These are phyloP conservation scores for Oncorhynchus masou DNA, from an alignment of 2,113 vertebrate species.

Conservation along the genomic window DNA sequence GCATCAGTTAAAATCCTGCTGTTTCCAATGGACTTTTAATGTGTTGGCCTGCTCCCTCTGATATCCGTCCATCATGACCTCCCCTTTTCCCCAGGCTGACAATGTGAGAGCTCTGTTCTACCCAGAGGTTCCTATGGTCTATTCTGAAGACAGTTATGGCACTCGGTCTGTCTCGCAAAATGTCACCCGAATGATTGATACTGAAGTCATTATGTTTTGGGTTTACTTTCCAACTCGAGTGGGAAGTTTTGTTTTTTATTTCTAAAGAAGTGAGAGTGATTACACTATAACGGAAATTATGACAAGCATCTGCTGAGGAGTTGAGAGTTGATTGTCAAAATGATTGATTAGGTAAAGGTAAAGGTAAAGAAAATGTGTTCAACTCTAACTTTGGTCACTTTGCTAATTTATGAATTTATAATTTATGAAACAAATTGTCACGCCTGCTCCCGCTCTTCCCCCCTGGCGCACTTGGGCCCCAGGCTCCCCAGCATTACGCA, in stretches of 20 bases:
- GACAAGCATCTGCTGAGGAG: conserved; percentile 27
- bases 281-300: conserved; percentile 17
- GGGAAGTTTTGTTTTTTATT: conserved; percentile 28
- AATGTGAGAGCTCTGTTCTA: neutral
- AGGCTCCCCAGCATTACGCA: too few species aligned
- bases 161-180: neutral
- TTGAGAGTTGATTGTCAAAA: conserved; percentile 17
- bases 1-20: conserved; percentile 44
- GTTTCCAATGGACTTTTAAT: conserved; percentile 36
- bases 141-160: neutral
- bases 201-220: conserved; percentile 13
- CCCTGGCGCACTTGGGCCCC: too few species aligned
- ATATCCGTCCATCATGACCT: conserved; percentile 22
- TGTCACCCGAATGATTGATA: conserved; percentile 26
- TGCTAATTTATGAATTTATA: neutral
- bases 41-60: conserved; percentile 30
- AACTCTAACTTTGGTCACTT: neutral
- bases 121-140: neutral
- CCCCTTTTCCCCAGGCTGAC: conserved; percentile 10
- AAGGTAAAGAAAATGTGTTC: neutral
- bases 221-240: conserved; percentile 23
- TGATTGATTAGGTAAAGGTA: conserved; percentile 38
- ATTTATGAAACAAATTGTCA: neutral
- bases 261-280: conserved; percentile 8
- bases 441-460: too few species aligned